Evolutionary conservation across 2,113 vertebrate genomes (phyloP).

Genomic region (Aegotheles bennettii): DNA sequence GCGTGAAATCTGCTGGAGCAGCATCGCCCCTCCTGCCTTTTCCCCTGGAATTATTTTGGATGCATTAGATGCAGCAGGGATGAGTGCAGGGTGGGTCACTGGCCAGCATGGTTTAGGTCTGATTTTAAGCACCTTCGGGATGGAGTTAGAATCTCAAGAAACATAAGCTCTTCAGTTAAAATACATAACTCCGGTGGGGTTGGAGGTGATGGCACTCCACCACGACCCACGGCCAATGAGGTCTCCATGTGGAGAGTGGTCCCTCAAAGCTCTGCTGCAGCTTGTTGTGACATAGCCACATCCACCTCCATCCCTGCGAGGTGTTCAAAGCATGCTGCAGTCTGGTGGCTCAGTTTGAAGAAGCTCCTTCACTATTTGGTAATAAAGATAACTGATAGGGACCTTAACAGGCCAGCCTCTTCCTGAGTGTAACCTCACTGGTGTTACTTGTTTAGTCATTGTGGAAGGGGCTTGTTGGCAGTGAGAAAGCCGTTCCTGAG

Average conservation of each 20-base stretch:
- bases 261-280: neutral
- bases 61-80: neutral
- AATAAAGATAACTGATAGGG: neutral
- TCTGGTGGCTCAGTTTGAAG: neutral
- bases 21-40: neutral
- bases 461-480: neutral
- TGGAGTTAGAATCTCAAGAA: neutral
- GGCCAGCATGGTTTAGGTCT: neutral
- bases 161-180: neutral
- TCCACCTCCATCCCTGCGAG: neutral
- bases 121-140: neutral
- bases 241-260: neutral
- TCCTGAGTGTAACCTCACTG: neutral
- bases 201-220: neutral
- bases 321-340: fast-evolving
- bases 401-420: neutral
- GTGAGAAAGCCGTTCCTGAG: neutral
- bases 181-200: neutral
- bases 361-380: neutral
- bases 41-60: neutral
- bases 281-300: neutral
- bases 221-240: fast-evolving
- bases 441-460: neutral
- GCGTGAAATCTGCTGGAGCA: neutral
- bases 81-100: neutral